These are phyloP conservation scores for Boleophthalmus pectinirostris DNA, from an alignment of 2,113 vertebrate species.

Conservation along the genomic window DNA sequence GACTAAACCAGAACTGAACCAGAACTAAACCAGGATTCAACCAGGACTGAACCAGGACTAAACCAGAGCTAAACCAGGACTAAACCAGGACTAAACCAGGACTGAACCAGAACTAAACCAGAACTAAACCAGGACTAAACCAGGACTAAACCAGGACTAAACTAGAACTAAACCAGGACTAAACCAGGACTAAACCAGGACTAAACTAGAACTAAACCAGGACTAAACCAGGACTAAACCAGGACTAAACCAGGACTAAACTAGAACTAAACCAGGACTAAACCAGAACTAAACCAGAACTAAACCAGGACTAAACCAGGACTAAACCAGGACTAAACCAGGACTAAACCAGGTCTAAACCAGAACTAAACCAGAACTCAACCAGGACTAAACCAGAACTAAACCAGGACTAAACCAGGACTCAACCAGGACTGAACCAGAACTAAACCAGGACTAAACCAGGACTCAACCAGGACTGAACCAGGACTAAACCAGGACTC, in stretches of 20 bases:
- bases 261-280: background rate
- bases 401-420: background rate
- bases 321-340: background rate
- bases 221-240: background rate
- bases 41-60: no score
- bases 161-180: background rate
- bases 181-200: background rate
- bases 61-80: background rate
- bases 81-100: no score
- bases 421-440: no score
- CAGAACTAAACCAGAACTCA: background rate
- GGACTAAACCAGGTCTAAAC: background rate
- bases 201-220: background rate
- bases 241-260: background rate
- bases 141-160: background rate
- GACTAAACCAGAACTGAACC: background rate
- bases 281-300: background rate
- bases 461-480: no score
- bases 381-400: background rate
- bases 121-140: background rate
- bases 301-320: background rate
- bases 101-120: background rate
- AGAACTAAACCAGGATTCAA: background rate
- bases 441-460: no score
- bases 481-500: background rate